Percentiles rank a stretch among this genome's conserved stretches.
phyloP scores from a whole-genome alignment of 2,888 invertebrate species.

The Apeira syringaria region DNA sequence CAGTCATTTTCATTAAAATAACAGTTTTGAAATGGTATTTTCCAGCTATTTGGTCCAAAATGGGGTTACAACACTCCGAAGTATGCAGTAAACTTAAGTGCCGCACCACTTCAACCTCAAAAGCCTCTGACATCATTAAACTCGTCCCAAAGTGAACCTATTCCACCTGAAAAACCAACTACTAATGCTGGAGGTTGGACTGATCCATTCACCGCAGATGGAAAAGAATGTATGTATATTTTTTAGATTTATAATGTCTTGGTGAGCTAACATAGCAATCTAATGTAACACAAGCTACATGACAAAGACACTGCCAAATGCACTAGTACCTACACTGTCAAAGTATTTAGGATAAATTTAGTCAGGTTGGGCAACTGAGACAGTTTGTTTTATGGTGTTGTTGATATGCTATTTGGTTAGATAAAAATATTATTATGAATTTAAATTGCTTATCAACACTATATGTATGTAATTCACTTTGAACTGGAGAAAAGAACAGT shows the following conservation, averaged over 20 bases:
- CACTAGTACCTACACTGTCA: constrained; percentile 20
- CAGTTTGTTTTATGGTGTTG: too few species aligned
- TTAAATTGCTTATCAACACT: too few species aligned
- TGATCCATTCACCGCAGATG: constrained; percentile 71
- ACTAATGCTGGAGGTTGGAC: constrained; percentile 55
- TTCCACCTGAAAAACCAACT: constrained; percentile 44
- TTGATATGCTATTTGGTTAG: too few species aligned
- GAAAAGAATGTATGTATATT: constrained; percentile 76
- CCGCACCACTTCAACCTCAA: constrained; percentile 90
- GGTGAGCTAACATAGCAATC: constrained; percentile 7
- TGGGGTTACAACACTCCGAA: constrained; percentile 92
- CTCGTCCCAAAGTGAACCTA: constrained; percentile 39
- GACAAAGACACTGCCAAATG: constrained; percentile 25
- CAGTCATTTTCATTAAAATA: too few species aligned
- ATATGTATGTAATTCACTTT: too few species aligned
- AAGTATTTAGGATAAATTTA: constrained; percentile 7
- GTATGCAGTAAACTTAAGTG: constrained; percentile 93
- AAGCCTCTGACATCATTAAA: constrained; percentile 81
- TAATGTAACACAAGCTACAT: constrained; percentile 12
- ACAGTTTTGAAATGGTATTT: too few species aligned
- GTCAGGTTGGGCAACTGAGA: too few species aligned
- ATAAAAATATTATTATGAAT: too few species aligned
- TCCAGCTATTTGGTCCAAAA: constrained; percentile 91
- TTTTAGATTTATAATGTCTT: not conserved
- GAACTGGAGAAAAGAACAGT: too few species aligned